Evolutionary conservation across 2,113 vertebrate species (phyloP).

Genomic region (chimpanzee (Pan troglodytes)): DNA sequence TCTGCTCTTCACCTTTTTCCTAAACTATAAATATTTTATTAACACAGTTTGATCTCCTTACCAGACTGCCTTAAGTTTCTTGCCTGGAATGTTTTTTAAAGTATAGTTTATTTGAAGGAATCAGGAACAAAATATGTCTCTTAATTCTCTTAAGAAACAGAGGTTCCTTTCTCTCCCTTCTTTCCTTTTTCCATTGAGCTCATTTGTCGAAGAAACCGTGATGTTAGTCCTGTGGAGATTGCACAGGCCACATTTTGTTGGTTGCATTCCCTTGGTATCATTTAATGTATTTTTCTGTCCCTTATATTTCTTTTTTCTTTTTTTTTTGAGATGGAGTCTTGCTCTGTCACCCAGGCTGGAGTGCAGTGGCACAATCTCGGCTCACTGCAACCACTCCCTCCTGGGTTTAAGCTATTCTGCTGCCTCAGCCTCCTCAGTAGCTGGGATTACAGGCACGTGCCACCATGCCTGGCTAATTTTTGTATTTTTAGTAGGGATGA

Average conservation of each 20-base stretch:
- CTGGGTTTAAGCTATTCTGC: too few relatives aligned
- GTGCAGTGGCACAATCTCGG: too few relatives aligned
- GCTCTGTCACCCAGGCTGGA: too few relatives aligned
- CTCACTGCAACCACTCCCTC: too few relatives aligned
- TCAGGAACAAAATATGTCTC: neutral
- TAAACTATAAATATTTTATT: neutral
- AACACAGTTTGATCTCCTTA: neutral
- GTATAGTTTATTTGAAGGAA: neutral
- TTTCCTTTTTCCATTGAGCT: neutral
- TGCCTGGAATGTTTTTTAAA: neutral
- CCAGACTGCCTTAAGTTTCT: neutral
- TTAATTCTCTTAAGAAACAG: neutral
- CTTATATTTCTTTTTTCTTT: too few relatives aligned
- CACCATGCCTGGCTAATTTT: too few relatives aligned
- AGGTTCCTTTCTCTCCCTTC: neutral
- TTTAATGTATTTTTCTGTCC: neutral
- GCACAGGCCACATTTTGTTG: neutral
- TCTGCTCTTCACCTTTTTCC: neutral
- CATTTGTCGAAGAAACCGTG: neutral
- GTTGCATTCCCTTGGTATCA: neutral
- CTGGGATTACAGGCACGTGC: too few relatives aligned
- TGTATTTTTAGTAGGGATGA: too few relatives aligned
- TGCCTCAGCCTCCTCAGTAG: too few relatives aligned
- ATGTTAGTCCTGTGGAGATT: rapidly evolving
- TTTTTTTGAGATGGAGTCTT: too few relatives aligned